Base-by-base conservation (phyloP, 2,113 vertebrate genomes). In the Cygnus atratus region DNA sequence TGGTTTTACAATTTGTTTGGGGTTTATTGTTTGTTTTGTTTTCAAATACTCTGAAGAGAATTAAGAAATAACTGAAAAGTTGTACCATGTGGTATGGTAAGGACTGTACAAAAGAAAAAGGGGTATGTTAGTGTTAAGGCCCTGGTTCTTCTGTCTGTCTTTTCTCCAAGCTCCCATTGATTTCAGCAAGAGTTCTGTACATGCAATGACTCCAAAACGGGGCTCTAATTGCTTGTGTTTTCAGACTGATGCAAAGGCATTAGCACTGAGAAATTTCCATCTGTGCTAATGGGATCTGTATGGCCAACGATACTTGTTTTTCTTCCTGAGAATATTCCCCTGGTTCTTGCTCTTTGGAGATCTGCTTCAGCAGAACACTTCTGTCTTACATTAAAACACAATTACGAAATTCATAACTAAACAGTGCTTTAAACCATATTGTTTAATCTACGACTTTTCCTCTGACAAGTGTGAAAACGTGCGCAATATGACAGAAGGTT, bases 371-470 rank as follows among this genome's bases (percentile, higher is more conserved):
- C 58, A 81, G 70, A 95, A 93, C 6, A 7, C 55, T 82, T 86
- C 77, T 86, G 81, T 48, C 86, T 96, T 33, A 63, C 85, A 61
- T 93, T 93, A 82, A 92, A 95, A 86, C 9, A 35, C 58, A 68
- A 87, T 87, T 89, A 91, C 2, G 29, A 90, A 97, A 96, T 82
- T 57, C 85, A 44, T 90, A 94, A 92, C 94, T 88, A 93, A 93
- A 91, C 89, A 87, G 93, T n/a, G 10, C 74, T 93, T 92, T 61
- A 92, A 96, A 96, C 73, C 96, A 95, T 90, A 96, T 84, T 83
- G 94, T 80, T 95, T 95, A 84, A 85, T 96, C 94, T 95, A 94
- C 50, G 88, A 77, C 84, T 95, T 92, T 74, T 93, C 68, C 84
- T 93, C 85, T 95, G 93, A 91, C 94, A 92, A 93, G 91, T 37